A percentile compares a stretch with the other conserved stretches of the same genome.
These are phyloP conservation scores for Gymnorhina tibicen DNA, from an alignment of 2,113 vertebrate species.

Conservation along the genomic window DNA sequence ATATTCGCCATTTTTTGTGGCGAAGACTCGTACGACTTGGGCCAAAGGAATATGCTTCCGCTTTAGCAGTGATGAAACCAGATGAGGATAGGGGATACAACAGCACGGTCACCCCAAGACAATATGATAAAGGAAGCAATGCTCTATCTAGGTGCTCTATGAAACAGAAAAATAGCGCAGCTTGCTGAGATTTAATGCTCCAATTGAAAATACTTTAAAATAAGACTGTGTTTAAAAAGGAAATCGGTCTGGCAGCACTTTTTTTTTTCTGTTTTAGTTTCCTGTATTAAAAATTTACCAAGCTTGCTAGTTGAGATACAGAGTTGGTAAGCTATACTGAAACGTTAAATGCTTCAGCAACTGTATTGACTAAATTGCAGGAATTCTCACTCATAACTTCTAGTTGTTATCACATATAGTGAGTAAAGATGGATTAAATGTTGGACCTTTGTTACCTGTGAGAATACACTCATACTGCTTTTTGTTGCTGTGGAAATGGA, in stretches of 20 bases:
- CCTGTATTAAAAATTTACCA: not conserved
- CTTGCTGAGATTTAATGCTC: not conserved
- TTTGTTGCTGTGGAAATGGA: not conserved
- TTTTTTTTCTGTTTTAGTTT: not conserved
- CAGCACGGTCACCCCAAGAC: too few relatives aligned
- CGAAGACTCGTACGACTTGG: too few relatives aligned
- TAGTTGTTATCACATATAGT: fast-evolving
- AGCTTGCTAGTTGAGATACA: not conserved
- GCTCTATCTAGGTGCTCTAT: not conserved
- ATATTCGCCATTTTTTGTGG: too few relatives aligned
- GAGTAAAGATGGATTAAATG: not conserved
- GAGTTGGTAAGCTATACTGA: not conserved
- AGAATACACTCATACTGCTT: not conserved
- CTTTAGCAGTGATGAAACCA: too few relatives aligned
- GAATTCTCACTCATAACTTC: not conserved
- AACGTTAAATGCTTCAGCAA: not conserved
- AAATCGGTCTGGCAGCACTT: not conserved
- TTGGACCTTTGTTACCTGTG: not conserved
- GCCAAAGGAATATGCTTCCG: too few relatives aligned
- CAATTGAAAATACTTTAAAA: not conserved
- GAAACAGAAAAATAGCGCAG: not conserved
- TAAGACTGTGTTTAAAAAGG: not conserved
- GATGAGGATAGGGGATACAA: too few relatives aligned
- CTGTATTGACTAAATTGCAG: not conserved
- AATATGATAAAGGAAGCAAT: not conserved